phyloP scores from a whole-genome alignment of 2,113 vertebrate genomes.

The Brachyistius frenatus region DNA sequence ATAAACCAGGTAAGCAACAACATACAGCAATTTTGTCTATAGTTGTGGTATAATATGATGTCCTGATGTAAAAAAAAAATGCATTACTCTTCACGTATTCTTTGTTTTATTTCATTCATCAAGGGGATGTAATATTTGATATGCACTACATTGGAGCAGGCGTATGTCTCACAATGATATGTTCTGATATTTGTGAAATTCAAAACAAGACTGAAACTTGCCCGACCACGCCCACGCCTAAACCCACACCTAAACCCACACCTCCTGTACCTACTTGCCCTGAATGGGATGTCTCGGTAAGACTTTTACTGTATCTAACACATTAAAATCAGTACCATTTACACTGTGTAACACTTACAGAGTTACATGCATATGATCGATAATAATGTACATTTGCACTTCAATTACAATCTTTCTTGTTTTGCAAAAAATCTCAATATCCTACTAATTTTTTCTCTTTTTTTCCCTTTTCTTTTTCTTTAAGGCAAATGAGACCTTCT shows the following conservation, averaged over 20 bases:
- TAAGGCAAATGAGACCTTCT: conserved; percentile 88
- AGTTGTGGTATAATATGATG: too few species aligned
- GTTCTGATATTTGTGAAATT: conserved; percentile 73
- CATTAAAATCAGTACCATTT: neutral
- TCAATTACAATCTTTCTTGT: neutral
- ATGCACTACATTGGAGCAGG: conserved; percentile 66
- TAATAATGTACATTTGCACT: neutral
- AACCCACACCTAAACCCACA: conserved; percentile 22
- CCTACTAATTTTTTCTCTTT: neutral
- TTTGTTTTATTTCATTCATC: neutral
- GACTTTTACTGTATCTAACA: neutral
- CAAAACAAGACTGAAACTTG: conserved; percentile 61
- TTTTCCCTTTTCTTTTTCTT: conserved; percentile 19
- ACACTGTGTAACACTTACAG: too few species aligned
- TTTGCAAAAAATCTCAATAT: neutral
- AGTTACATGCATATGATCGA: too few species aligned
- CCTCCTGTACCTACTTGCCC: conserved; percentile 42
- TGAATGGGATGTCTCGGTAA: conserved; percentile 74
- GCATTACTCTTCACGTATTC: neutral
- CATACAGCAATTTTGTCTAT: neutral
- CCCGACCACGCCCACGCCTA: conserved; percentile 12
- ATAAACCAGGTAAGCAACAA: conserved; percentile 66
- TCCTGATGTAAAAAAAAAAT: too few species aligned
- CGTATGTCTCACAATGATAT: conserved; percentile 77
- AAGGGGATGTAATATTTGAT: conserved; percentile 67